Base-by-base conservation (phyloP, 2,113 vertebrate genomes). In the Oncorhynchus keta region DNA sequence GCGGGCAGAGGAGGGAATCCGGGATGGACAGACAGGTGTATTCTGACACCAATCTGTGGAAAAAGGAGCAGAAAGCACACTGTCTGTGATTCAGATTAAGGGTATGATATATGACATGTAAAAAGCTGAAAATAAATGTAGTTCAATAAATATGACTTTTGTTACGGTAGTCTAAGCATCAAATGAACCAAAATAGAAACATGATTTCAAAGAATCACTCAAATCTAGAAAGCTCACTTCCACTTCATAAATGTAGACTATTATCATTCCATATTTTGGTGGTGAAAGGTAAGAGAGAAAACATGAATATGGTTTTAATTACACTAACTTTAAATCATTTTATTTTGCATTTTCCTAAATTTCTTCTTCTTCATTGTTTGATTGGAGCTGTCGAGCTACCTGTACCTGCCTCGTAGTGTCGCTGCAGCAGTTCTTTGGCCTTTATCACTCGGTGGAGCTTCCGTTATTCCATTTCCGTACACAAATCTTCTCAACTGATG, bases 401-500 rank as follows among this genome's bases (percentile, higher is more conserved):
- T 22, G 20, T 26, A 13, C 16, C 51, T 13, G 51, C 51, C 51
- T 55, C 51, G 14, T 55, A 64, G 61, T 22, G 61, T 22, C 61
- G 61, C 61, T 64, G 61, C 16, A 64, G 61, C 18, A 20, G 18
- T 39, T 39, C 5, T 45, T 18, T 16, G 14, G 2, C 4, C 2
- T 69, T 35, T 11, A n/a, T 35, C 35, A 35, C 20, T 20, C 18
- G 6, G 39, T 45, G 2, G n/a, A 26, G 14, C 72, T 91, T 90
- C 89, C 90, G 85, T 65, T 78, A 77, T 74, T 55, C 28, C 22
- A 84, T 14, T 91, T 92, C 91, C 90, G 91, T 91, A 91, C 81
- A 92, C 91, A 92, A 86, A 85, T 28, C 24, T 68, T 68, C 30
- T 76, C 67, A 0, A 77, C 76, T 77, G 92, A 89, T 92, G 92